Percentiles rank a stretch among this genome's conserved stretches.
phyloP scores from a whole-genome alignment of 2,888 invertebrate genomes.

The Dendrolimus pini region DNA sequence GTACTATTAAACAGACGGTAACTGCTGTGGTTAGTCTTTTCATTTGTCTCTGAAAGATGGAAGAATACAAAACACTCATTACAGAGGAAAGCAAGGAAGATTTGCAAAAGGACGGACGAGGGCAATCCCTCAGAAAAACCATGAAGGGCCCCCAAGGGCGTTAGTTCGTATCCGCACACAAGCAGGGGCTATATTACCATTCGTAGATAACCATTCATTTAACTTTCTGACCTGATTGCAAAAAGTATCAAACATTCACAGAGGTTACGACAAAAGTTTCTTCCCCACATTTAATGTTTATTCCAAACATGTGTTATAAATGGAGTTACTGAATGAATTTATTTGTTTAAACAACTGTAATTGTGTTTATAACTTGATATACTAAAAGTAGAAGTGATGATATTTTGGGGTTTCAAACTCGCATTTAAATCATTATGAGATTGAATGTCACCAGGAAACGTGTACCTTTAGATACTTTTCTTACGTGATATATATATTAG shows the following conservation, averaged over 20 bases:
- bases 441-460: too few relatives aligned
- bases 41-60: too few relatives aligned
- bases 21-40: too few relatives aligned
- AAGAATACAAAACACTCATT: too few relatives aligned
- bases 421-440: too few relatives aligned
- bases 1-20: too few relatives aligned
- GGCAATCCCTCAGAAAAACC: not conserved
- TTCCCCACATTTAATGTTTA: not conserved
- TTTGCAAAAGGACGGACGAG: not conserved
- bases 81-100: not conserved
- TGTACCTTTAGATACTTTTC: too few relatives aligned
- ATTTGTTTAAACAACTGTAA: not conserved
- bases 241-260: conserved; percentile 24
- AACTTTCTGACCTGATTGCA: conserved; percentile 29
- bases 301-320: not conserved
- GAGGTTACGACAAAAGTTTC: conserved; percentile 27
- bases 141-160: not conserved
- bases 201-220: conserved; percentile 19
- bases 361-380: too few relatives aligned
- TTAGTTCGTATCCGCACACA: conserved; percentile 6
- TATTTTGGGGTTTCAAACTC: too few relatives aligned
- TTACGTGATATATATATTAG: too few relatives aligned
- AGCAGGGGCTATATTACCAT: conserved; percentile 11
- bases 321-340: not conserved
- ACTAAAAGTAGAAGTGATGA: too few relatives aligned